Evolutionary conservation across 1,140 invertebrate species (phyloP).

Genomic region (Spodoptera litura): DNA sequence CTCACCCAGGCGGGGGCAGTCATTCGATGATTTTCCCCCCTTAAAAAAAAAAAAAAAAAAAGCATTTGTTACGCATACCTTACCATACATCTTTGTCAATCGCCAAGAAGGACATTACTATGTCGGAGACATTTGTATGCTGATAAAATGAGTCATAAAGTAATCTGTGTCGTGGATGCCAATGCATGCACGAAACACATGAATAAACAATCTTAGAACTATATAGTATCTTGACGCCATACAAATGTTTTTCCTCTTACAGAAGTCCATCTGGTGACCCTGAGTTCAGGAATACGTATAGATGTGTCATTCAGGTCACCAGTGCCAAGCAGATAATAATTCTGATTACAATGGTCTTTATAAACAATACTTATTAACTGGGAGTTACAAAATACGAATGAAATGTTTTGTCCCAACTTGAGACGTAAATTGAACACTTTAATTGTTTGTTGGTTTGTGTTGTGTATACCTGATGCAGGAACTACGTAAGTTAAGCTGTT

Average conservation of each 20-base stretch:
- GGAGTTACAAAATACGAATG: too few relatives aligned
- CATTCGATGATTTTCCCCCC: too few relatives aligned
- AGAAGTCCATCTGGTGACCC: conserved; percentile 13
- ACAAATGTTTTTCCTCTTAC: not conserved
- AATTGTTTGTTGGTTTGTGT: too few relatives aligned
- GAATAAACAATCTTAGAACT: conserved; percentile 11
- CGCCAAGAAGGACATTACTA: not conserved
- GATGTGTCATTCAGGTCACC: conserved; percentile 12
- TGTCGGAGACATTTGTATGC: not conserved
- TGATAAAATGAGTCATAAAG: conserved; percentile 1
- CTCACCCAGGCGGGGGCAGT: too few relatives aligned
- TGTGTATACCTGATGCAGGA: too few relatives aligned
- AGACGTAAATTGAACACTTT: too few relatives aligned
- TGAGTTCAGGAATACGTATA: not conserved
- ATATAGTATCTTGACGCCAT: not conserved
- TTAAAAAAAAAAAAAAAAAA: too few relatives aligned
- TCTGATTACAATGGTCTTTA: too few relatives aligned
- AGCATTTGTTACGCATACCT: too few relatives aligned
- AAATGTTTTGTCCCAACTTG: too few relatives aligned
- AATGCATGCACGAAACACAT: conserved; percentile 1
- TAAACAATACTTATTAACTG: too few relatives aligned
- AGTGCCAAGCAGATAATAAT: not conserved
- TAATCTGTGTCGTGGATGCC: conserved; percentile 6
- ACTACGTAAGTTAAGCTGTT: too few relatives aligned
- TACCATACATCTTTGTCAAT: not conserved